Conservation (phyloP, 1,140 invertebrate species). For the Heliconius himera region DNA sequence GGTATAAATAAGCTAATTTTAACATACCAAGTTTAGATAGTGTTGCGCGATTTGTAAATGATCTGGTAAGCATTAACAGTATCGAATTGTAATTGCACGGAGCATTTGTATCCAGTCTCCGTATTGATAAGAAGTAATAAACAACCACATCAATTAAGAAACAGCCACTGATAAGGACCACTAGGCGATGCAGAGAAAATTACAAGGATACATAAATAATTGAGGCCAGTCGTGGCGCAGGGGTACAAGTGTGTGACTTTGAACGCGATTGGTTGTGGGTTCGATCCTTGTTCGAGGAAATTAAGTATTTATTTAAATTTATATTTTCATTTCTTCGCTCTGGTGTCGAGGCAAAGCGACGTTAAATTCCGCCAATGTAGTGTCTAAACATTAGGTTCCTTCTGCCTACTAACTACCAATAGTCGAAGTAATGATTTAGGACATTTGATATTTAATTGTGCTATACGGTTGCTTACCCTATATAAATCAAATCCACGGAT, state of each 20-base stretch:
- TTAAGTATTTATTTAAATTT: no score
- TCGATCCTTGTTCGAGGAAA: no score
- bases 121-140: constrained; percentile 23
- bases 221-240: no score
- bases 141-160: constrained; percentile 18
- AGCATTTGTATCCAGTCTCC: constrained; percentile 10
- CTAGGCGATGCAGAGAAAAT: neutral
- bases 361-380: no score
- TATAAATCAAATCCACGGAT: neutral
- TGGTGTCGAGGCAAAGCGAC: no score
- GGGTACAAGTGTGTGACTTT: no score
- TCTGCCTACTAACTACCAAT: no score
- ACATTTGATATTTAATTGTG: neutral
- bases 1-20: neutral
- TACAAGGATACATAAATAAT: neutral
- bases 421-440: neutral
- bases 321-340: no score
- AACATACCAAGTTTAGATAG: constrained; percentile 8
- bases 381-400: no score
- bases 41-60: neutral
- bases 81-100: constrained; percentile 10
- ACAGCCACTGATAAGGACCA: neutral
- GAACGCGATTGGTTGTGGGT: no score
- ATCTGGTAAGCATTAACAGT: neutral
- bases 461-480: neutral